Base-by-base conservation (phyloP, 2,888 invertebrate genomes). In the Metellina segmentata region DNA sequence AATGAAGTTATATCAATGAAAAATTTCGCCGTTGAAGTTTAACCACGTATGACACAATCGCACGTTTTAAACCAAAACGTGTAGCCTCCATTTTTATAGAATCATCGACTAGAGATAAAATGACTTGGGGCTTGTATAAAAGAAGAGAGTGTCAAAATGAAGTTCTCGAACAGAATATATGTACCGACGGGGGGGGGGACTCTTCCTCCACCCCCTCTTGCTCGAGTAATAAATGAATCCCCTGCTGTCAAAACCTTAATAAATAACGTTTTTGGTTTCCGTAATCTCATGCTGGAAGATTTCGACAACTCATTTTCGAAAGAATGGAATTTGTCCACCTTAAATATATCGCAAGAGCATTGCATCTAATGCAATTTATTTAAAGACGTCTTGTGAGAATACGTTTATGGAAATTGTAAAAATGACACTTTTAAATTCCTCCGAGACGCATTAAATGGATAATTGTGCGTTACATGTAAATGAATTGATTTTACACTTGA, bases 271-370 rank as follows among this genome's bases (percentile, higher is more conserved):
- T 61, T 61, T 61, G 61, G 61, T 11, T 61, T 11, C 53, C 20
- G 34, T 53, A 53, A 19, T 78, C 52, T 53, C 19, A 52, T 34
- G 1, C 16, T 51, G 6, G 0, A 19, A 75, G 78, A 53, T 11
- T 79, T 34, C 20, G 11, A 20, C 9, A 20, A 79, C 20, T 79
- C 20, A 61, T 48, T 53, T 61, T 79, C 53, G 53, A 79, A 79
- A 61, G 61, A 79, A 79, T 78, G 52, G 78, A 78, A 78, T 79
- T 79, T 77, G 13, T 13, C 61, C 13, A 53, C 34, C 53, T 79
- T 34, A 11, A 61, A 61, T 61, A 61, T 16, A 61, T 16, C 7
- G 61, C 9, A 16, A 61, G 16, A 61, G 11, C 61, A 61, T 61
- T 16, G 61, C 16, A 61, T 16, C 11, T 8, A 16, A 11, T 61